These are phyloP conservation scores for Oreochromis grahami DNA, from an alignment of 2,797 vertebrate species.

Conservation along the genomic window DNA sequence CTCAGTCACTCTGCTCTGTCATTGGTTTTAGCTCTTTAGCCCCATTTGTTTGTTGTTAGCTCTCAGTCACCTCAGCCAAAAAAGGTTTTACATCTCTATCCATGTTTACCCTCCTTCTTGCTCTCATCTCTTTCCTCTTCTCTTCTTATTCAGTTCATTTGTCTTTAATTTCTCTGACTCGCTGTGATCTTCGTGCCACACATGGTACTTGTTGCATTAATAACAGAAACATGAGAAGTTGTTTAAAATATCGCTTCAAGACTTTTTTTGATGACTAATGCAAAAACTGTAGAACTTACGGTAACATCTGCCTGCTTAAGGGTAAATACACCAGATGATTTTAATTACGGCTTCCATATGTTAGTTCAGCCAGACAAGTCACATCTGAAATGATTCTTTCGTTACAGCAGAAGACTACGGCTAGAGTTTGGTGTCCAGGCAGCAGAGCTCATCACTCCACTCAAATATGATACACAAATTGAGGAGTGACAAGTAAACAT, in stretches of 20 bases:
- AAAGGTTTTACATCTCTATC: conserved; percentile 46
- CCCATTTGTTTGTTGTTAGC: conserved; percentile 63
- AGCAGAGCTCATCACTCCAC: not conserved
- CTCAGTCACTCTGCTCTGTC: conserved; percentile 35
- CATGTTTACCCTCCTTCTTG: conserved; percentile 35
- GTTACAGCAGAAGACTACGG: not conserved
- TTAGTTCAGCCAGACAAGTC: not conserved
- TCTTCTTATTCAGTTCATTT: not conserved
- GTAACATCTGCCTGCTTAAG: not conserved
- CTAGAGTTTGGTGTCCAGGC: not conserved
- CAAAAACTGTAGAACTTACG: not conserved
- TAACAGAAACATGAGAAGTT: conserved; percentile 5
- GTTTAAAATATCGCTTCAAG: not conserved
- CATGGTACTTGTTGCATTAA: conserved; percentile 19
- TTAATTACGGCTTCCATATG: not conserved
- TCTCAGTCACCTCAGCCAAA: conserved; percentile 43
- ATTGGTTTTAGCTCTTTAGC: conserved; percentile 36
- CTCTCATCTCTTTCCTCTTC: not conserved
- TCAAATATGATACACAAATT: not conserved
- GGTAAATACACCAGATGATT: not conserved
- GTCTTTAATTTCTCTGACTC: conserved; percentile 7
- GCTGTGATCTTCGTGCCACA: not conserved
- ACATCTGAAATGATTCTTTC: not conserved
- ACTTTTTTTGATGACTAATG: not conserved
- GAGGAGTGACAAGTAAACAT: not conserved